phyloP scores from a whole-genome alignment of 2,888 invertebrate species.

The Trissonchulus latispiculum region DNA sequence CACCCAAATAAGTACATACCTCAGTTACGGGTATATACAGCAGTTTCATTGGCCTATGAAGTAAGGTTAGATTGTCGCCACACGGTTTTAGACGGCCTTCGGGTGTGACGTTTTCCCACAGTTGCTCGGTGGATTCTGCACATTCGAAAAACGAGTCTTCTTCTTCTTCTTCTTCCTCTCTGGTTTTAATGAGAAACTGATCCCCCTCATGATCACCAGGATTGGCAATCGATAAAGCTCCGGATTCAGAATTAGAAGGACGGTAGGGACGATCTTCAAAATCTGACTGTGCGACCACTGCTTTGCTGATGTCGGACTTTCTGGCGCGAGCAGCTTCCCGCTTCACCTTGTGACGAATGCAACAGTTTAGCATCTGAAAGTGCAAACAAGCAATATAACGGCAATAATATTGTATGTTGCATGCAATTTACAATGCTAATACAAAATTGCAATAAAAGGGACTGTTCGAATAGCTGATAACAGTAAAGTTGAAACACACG shows the following conservation, averaged over 20 bases:
- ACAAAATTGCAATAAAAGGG: too few relatives aligned
- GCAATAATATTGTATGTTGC: slow-evolving; percentile 11
- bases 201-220: too few relatives aligned
- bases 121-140: slow-evolving; percentile 29
- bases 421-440: slow-evolving; percentile 5
- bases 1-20: too few relatives aligned
- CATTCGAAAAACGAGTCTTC: slow-evolving; percentile 66
- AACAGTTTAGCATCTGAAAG: slow-evolving; percentile 56
- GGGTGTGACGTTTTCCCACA: slow-evolving; percentile 53
- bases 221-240: too few relatives aligned
- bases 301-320: neutral
- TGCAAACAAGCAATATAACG: slow-evolving; percentile 11
- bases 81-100: slow-evolving; percentile 62
- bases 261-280: too few relatives aligned
- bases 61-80: slow-evolving; percentile 55
- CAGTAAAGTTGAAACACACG: too few relatives aligned
- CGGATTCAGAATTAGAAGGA: slow-evolving; percentile 43
- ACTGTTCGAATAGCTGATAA: too few relatives aligned
- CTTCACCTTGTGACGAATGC: slow-evolving; percentile 49
- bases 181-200: too few relatives aligned
- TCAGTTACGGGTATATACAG: slow-evolving; percentile 69
- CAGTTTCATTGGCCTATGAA: slow-evolving; percentile 57
- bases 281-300: slow-evolving; percentile 24
- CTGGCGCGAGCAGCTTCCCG: slow-evolving; percentile 26
- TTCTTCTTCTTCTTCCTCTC: too few relatives aligned